These are phyloP conservation scores for Protobothrops flavoviridis DNA, from an alignment of 2,113 vertebrate species.

Conservation along the genomic window DNA sequence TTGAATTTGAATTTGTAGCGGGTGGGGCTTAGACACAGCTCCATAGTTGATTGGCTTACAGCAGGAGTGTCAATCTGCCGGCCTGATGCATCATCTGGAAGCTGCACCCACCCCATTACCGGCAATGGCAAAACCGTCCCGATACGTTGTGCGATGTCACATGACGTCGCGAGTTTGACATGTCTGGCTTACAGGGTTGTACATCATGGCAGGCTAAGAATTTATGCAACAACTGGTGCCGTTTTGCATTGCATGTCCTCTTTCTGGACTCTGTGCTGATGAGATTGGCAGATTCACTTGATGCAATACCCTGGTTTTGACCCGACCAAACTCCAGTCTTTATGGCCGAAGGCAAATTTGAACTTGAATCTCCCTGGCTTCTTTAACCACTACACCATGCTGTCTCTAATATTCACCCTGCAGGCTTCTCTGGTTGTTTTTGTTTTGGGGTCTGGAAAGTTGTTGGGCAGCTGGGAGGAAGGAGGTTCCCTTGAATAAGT, in stretches of 20 bases:
- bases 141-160: no score
- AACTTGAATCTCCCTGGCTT: not conserved
- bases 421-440: no score
- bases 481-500: not conserved
- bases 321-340: not conserved
- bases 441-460: not conserved
- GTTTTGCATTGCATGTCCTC: not conserved
- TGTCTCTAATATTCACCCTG: not conserved
- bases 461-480: not conserved
- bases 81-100: no score
- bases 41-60: not conserved
- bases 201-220: not conserved
- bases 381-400: not conserved
- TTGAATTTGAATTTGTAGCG: not conserved
- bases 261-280: not conserved
- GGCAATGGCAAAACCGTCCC: no score
- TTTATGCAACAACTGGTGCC: not conserved
- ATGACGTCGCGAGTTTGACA: no score
- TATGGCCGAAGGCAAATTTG: not conserved
- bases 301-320: not conserved
- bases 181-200: not conserved
- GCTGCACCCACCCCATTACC: no score
- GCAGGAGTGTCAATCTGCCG: no score
- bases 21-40: not conserved
- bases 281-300: not conserved